A percentile compares a stretch with the other conserved stretches of the same genome.
Conservation (phyloP, 2,797 vertebrate species). For the Furcifer pardalis region DNA sequence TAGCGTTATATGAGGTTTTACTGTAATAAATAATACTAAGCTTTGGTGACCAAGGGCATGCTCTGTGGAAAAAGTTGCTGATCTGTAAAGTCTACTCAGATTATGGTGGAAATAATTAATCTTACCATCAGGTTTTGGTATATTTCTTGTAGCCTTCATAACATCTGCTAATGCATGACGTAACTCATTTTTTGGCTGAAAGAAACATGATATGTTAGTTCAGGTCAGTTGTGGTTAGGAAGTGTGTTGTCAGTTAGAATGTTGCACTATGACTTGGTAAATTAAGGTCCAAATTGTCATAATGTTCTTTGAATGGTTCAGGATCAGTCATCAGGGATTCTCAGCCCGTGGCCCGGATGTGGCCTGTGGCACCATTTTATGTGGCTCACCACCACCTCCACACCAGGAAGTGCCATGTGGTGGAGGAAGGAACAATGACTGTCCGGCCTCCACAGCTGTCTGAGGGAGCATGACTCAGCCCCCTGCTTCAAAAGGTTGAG, state of each 20-base stretch:
- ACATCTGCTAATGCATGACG: slow-evolving; percentile 61
- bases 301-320: neutral
- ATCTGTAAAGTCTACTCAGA: neutral
- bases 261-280: neutral
- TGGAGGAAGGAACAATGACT: too few relatives aligned
- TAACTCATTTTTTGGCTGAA: slow-evolving; percentile 78
- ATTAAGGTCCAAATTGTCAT: neutral
- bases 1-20: too few relatives aligned
- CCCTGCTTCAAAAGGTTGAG: too few relatives aligned
- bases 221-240: slow-evolving; percentile 11
- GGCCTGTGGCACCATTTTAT: too few relatives aligned
- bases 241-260: neutral
- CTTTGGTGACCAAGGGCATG: neutral
- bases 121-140: slow-evolving; percentile 72
- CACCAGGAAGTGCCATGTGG: too few relatives aligned
- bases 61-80: neutral
- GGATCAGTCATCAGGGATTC: neutral
- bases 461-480: too few relatives aligned
- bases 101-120: slow-evolving; percentile 35
- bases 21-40: neutral
- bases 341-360: too few relatives aligned
- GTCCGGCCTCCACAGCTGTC: too few relatives aligned
- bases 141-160: slow-evolving; percentile 54
- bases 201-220: slow-evolving; percentile 32
- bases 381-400: too few relatives aligned